Percentiles rank a stretch among this genome's conserved stretches.
phyloP scores from a whole-genome alignment of 2,113 vertebrate species.

The Uria aalge region DNA sequence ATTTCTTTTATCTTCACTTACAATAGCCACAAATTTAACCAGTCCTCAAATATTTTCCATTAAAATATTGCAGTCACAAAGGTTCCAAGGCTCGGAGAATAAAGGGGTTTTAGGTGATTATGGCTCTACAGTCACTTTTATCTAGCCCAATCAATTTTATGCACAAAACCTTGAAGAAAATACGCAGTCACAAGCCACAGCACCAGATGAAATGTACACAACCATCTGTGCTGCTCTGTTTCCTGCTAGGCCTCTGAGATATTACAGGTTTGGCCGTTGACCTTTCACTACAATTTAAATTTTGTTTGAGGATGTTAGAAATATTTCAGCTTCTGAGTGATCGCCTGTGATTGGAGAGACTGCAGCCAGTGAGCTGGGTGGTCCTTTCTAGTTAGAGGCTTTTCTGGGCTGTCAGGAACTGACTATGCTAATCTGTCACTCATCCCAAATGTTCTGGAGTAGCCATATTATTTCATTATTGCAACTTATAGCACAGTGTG shows the following conservation, averaged over 20 bases:
- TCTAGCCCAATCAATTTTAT: neutral
- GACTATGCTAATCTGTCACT: neutral
- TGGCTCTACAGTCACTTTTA: neutral
- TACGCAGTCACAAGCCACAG: neutral
- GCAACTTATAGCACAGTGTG: neutral
- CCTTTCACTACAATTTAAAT: neutral
- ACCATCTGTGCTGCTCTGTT: neutral
- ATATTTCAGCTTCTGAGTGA: neutral
- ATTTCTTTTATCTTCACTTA: slow-evolving; percentile 47
- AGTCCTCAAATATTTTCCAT: neutral
- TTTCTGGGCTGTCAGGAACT: neutral
- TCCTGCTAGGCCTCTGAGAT: neutral
- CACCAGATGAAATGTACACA: neutral
- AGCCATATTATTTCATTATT: neutral
- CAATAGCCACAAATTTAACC: neutral
- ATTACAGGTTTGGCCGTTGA: neutral
- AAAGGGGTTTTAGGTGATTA: neutral
- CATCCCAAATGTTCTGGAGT: neutral
- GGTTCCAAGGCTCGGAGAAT: neutral
- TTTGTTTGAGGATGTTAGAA: neutral
- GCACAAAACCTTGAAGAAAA: neutral
- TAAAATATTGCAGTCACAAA: neutral
- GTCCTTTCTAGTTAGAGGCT: neutral
- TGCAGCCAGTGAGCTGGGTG: neutral
- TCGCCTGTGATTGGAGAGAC: neutral